A percentile compares a stretch with the other conserved stretches of the same genome.
phyloP scores from a whole-genome alignment of 2,113 vertebrate genomes.

The Peromyscus californicus region DNA sequence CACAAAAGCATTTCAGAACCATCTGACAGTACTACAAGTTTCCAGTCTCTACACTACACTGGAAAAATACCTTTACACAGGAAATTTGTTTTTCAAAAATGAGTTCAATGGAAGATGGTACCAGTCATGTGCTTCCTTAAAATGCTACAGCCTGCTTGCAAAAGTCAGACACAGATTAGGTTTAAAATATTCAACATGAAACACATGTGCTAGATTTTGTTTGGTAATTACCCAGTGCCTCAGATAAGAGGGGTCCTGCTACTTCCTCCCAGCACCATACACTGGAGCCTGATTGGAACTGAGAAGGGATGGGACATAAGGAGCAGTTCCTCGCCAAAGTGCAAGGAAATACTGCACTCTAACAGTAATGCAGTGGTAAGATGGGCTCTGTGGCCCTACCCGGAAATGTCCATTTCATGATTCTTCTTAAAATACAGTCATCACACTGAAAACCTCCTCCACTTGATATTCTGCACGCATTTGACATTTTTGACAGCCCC shows the following conservation, averaged over 20 bases:
- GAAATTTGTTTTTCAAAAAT: slow-evolving; percentile 62
- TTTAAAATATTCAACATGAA: slow-evolving; percentile 27
- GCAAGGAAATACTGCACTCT: not conserved
- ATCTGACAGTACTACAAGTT: slow-evolving; percentile 42
- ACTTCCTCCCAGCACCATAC: not conserved
- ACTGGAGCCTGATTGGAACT: not conserved
- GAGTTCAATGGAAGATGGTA: not conserved
- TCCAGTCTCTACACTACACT: not conserved
- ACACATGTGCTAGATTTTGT: not conserved
- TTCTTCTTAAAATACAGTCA: not conserved
- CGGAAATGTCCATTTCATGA: not conserved
- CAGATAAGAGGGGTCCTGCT: not conserved
- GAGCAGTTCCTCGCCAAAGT: not conserved
- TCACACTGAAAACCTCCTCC: not conserved
- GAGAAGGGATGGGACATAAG: not conserved
- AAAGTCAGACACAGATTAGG: not conserved
- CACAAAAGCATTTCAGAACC: slow-evolving; percentile 54
- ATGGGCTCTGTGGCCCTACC: not conserved
- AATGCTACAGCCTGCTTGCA: not conserved
- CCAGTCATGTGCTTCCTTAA: slow-evolving; percentile 29
- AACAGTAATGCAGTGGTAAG: not conserved
- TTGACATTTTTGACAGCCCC: slow-evolving; percentile 51
- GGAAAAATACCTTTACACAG: not conserved
- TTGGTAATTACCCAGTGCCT: not conserved
- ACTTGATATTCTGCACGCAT: not conserved